Conservation (phyloP, 2,797 vertebrate species). For the Poeciliopsis turneri region DNA sequence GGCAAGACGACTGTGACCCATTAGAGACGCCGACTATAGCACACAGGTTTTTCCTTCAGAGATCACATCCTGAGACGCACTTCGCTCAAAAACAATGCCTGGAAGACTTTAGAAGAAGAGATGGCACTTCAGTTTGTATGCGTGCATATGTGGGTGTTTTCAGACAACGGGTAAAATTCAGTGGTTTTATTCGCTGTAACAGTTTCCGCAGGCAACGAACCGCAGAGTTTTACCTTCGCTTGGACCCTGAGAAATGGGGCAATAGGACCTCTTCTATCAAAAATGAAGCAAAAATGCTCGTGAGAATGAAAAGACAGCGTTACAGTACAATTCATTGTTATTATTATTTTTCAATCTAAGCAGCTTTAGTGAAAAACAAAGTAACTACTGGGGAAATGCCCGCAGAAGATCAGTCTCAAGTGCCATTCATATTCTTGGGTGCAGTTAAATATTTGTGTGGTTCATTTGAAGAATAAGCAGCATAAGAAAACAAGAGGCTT, state of each 20-base stretch:
- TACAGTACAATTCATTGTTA: conserved; percentile 33
- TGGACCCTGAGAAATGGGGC: conserved; percentile 82
- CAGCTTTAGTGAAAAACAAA: conserved; percentile 58
- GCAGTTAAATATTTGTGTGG: conserved; percentile 56
- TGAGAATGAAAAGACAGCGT: conserved; percentile 16
- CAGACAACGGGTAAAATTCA: conserved; percentile 29
- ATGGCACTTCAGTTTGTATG: conserved; percentile 63
- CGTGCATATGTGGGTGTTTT: conserved; percentile 22
- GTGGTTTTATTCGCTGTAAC: conserved; percentile 41
- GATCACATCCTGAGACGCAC: conserved; percentile 48
- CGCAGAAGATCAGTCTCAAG: conserved; percentile 44
- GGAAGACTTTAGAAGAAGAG: conserved; percentile 78
- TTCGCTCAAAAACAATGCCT: conserved; percentile 65
- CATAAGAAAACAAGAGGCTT: conserved; percentile 65
- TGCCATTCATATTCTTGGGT: conserved; percentile 43
- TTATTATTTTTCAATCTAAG: conserved; percentile 48
- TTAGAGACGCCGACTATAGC: conserved; percentile 51
- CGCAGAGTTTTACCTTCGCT: conserved; percentile 48
- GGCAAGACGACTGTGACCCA: conserved; percentile 59
- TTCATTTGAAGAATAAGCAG: conserved; percentile 66
- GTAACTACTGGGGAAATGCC: conserved; percentile 29
- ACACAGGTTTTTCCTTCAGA: conserved; percentile 44
- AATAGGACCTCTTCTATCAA: conserved; percentile 60
- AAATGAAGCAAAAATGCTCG: conserved; percentile 44
- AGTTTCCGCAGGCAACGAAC: conserved; percentile 61